phyloP scores from a whole-genome alignment of 1,140 invertebrate genomes.

The Drosophila watanabei region DNA sequence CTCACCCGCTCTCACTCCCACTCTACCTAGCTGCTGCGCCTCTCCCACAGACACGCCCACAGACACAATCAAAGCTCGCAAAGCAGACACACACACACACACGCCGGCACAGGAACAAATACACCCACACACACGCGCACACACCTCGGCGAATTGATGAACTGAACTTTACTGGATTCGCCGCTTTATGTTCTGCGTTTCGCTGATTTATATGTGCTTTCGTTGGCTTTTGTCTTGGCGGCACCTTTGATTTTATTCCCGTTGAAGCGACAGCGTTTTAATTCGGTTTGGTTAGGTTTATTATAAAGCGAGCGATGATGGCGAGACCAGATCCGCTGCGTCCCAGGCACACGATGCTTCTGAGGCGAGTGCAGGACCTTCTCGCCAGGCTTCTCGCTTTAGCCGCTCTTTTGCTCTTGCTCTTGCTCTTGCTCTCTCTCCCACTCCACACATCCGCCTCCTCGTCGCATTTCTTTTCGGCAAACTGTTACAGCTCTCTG shows the following conservation, averaged over 20 bases:
- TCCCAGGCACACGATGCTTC: constrained; percentile 76
- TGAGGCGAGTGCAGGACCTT: constrained; percentile 64
- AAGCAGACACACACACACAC: constrained; percentile 14
- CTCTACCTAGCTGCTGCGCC: constrained; percentile 11
- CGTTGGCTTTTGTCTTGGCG: constrained; percentile 27
- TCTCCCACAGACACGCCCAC: constrained; percentile 10
- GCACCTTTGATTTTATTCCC: constrained; percentile 30
- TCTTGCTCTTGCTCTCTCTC: not conserved
- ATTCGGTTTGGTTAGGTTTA: constrained; percentile 38
- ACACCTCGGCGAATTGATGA: constrained; percentile 45
- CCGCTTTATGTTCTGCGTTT: constrained; percentile 4
- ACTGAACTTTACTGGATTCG: constrained; percentile 25
- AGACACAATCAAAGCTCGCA: constrained; percentile 20
- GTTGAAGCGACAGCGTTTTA: constrained; percentile 17
- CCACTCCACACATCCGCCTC: constrained; percentile 6
- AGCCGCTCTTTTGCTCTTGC: constrained; percentile 31
- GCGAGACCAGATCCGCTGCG: constrained; percentile 72
- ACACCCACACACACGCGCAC: constrained; percentile 47
- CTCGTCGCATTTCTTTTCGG: constrained; percentile 15
- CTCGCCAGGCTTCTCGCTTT: constrained; percentile 43
- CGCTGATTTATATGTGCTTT: constrained; percentile 13
- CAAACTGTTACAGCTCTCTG: constrained; percentile 67
- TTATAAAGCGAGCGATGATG: constrained; percentile 2
- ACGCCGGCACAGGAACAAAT: constrained; percentile 20
- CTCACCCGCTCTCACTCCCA: constrained; percentile 1